Base-by-base conservation (phyloP, 2,888 invertebrate genomes). In the Thera obeliscata region DNA sequence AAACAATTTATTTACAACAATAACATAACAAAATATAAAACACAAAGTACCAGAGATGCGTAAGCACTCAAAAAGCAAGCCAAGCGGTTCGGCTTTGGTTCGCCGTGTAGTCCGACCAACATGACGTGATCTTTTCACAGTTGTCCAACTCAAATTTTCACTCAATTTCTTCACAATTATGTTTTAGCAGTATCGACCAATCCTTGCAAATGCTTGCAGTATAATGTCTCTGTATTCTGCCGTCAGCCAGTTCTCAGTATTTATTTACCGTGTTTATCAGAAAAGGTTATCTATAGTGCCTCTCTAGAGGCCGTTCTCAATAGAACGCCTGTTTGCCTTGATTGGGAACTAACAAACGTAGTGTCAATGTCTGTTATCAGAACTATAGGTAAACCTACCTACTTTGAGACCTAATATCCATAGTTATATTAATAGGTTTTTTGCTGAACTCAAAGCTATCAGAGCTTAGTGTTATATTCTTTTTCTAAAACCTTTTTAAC, bases 41-140 rank as follows among this genome's bases (percentile, higher is more conserved):
- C 79, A 76, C 61, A 76, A 76, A 76, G 63, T 81, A 87, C 82
- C 76, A 86, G 84, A 83, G 71, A 61, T 57, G 67, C 80, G 86
- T 79, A 78, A 77, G 49, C 66, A 66, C 66, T 49, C 36, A 66
- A n/a, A n/a, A 62, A 48, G 54, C 56, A 69, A 12, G 60, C 56
- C 48, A 57, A 63, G 9, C 50, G 46, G 38, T 65, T 46, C 1
- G 56, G 54, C 48, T 63, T 61, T 56, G 56, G 7, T 41, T 66
- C 56, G 8, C 38, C 49, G 67, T 67, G 69, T 76, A 81, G 67
- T 63, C 63, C 74, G 78, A 71, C 61, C 77, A 67, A 74, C 70
- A 81, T 83, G 81, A 85, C 84, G 87, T 84, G 84, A 86, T 84
- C 78, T 76, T 82, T 79, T 79, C 80, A 81, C 82, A 48, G 12